Evolutionary conservation across 1,140 invertebrate genomes (phyloP).

Genomic region (Globodera rostochiensis): DNA sequence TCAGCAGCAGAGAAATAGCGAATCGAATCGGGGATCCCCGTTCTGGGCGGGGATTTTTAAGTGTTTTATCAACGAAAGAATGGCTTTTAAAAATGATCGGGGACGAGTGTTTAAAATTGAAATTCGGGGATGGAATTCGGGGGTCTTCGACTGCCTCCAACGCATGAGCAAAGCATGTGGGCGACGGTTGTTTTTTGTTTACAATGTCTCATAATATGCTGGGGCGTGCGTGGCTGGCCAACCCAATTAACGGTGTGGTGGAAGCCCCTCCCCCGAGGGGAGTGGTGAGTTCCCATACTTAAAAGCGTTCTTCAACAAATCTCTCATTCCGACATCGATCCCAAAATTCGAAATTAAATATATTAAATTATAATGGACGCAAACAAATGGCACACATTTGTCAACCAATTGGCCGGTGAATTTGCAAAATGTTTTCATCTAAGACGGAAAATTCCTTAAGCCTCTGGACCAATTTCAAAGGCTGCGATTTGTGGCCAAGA

Average conservation of each 20-base stretch:
- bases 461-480: background rate
- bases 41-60: no score
- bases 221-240: no score
- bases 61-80: no score
- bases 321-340: background rate
- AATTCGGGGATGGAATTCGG: no score
- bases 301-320: background rate
- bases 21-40: no score
- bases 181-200: background rate
- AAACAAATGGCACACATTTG: background rate
- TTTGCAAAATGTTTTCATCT: background rate
- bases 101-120: no score
- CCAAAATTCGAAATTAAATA: background rate
- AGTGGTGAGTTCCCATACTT: background rate
- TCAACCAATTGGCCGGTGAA: constrained; percentile 1
- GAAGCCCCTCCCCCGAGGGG: no score
- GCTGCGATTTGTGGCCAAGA: background rate
- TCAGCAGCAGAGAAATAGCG: no score
- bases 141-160: no score
- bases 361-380: background rate
- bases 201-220: background rate
- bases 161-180: no score
- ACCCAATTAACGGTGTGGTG: no score
- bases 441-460: background rate
- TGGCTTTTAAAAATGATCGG: no score